phyloP scores from a whole-genome alignment of 2,797 vertebrate genomes.

The Pseudochromis fuscus region DNA sequence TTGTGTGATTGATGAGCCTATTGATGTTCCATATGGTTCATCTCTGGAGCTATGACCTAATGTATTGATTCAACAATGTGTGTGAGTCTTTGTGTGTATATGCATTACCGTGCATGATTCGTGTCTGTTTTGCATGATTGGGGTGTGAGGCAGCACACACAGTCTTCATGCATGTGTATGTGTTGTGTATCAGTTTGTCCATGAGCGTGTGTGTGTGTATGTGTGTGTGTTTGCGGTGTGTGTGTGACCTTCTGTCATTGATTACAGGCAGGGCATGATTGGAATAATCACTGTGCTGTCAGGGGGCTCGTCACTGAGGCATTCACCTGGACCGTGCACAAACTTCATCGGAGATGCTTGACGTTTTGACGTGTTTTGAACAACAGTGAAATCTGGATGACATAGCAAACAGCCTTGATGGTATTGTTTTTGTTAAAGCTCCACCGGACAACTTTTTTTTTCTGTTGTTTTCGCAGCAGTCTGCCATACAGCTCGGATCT shows the following conservation, averaged over 20 bases:
- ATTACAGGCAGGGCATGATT: conserved; percentile 69
- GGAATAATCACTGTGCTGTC: conserved; percentile 68
- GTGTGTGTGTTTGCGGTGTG: conserved; percentile 19
- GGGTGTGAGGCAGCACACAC: background rate
- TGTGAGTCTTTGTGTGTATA: conserved; percentile 14
- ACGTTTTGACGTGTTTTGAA: conserved; percentile 48
- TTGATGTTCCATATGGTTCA: conserved; percentile 75
- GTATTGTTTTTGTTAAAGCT: conserved; percentile 40
- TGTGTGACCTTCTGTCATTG: conserved; percentile 77
- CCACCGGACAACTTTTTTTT: background rate
- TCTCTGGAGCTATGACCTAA: conserved; percentile 63
- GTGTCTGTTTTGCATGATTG: conserved; percentile 31
- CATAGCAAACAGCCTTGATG: conserved; percentile 25
- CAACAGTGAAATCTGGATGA: conserved; percentile 41
- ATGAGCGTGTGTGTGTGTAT: conserved; percentile 9
- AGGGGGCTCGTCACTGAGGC: conserved; percentile 30
- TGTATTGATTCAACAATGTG: conserved; percentile 53
- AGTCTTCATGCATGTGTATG: conserved; percentile 13
- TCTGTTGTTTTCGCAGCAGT: background rate
- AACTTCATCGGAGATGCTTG: conserved; percentile 54
- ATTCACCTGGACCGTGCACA: conserved; percentile 53
- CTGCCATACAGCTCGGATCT: background rate
- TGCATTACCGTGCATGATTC: background rate
- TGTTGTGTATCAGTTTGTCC: conserved; percentile 38
- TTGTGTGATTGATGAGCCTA: conserved; percentile 76